Base-by-base conservation (phyloP, 2,797 vertebrate genomes). In the Podargus strigoides region DNA sequence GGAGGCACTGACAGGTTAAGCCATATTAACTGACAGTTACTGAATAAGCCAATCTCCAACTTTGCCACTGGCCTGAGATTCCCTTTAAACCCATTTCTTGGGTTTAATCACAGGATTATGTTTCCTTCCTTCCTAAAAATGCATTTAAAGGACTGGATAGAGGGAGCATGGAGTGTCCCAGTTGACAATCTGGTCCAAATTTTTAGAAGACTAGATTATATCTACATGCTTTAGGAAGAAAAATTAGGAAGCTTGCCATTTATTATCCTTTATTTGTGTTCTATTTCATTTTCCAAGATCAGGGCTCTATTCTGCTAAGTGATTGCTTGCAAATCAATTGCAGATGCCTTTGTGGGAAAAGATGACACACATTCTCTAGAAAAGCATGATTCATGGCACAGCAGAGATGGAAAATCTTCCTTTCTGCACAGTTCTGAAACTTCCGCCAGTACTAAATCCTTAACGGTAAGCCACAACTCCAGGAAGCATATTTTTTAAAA, bases 21-120 rank as follows among this genome's bases (percentile, higher is more conserved):
- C 55, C 36, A 36, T 47, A 88, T 46, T 92, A 81, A 58, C 23
- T 62, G 58, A 30, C 20, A 63, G 36, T 59, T 83, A 56, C 68
- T 42, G 44, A 81, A 32, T 67, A 91, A 95, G 64, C 42, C 91
- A 83, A 68, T 86, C 76, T 88, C 66, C 53, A 84, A 3, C 42
- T 83, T 53, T 83, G 68, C 12, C 62, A 50, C 63, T 81, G 76
- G n/a, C 79, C 89, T 69, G 73, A 87, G 82, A 76, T 89, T 64
- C 76, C 79, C 32, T 55, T 77, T 95, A 79, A 94, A 82, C 49
- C 46, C 32, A 49, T 69, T 87, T 72, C 39, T 93, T 88, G 42
- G 44, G 73, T 84, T 94, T 93, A 93, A 72, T 66, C 58, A 59
- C 39, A 59, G 67, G 87, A 89, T 91, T 92, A 81, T 78, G 42